phyloP scores from a whole-genome alignment of 1,140 invertebrate species.

The Anastatus disparis region DNA sequence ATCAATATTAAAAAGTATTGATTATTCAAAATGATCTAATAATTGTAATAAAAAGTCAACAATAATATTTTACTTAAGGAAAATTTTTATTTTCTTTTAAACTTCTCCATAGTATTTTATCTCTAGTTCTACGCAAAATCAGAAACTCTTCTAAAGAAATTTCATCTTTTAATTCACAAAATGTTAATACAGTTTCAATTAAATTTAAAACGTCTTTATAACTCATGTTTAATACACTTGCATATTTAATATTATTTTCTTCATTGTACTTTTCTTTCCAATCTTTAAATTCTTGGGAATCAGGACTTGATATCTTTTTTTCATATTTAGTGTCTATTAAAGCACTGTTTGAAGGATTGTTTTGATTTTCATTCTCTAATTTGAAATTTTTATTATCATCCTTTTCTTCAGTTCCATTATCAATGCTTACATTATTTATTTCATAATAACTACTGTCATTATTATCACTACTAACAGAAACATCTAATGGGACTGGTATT shows the following conservation, averaged over 20 bases:
- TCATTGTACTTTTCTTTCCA: not conserved
- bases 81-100: constrained; percentile 22
- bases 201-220: not conserved
- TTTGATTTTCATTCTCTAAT: not conserved
- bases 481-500: too few species aligned
- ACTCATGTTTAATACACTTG: not conserved
- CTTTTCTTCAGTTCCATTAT: too few species aligned
- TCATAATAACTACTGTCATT: too few species aligned
- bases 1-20: too few species aligned
- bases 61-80: too few species aligned
- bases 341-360: too few species aligned
- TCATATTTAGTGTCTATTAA: not conserved
- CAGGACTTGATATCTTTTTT: not conserved
- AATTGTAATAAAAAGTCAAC: too few species aligned
- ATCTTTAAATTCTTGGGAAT: not conserved
- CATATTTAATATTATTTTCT: not conserved
- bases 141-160: constrained; percentile 12
- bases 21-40: too few species aligned
- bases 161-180: constrained; percentile 22
- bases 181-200: not conserved
- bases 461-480: too few species aligned
- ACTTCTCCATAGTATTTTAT: constrained; percentile 20
- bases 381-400: not conserved
- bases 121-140: constrained; percentile 11
- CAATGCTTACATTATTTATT: too few species aligned